Conservation (phyloP, 2,888 invertebrate genomes). For the Lasioglossum villosulum region DNA sequence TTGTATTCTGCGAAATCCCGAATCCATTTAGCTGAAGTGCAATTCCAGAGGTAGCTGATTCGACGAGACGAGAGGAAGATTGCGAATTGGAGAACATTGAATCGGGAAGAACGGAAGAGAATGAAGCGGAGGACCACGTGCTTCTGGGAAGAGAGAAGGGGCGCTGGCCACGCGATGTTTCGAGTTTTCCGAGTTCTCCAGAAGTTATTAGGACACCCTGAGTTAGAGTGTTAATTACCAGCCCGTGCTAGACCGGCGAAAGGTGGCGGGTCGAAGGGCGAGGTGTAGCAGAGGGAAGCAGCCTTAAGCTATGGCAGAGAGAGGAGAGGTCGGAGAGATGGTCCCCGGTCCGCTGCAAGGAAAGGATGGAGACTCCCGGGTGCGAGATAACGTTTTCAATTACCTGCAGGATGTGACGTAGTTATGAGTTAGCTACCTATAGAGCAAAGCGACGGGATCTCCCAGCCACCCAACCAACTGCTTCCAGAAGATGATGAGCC, state of each 20-base stretch:
- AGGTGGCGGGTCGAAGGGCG: slow-evolving; percentile 20
- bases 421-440: slow-evolving; percentile 83
- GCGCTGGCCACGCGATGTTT: slow-evolving; percentile 68
- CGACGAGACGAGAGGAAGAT: not conserved
- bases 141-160: not conserved
- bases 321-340: slow-evolving; percentile 45
- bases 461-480: slow-evolving; percentile 67
- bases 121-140: not conserved
- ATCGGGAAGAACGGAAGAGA: not conserved
- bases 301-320: slow-evolving; percentile 68
- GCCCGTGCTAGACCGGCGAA: slow-evolving; percentile 72
- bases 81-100: not conserved
- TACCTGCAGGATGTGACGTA: slow-evolving; percentile 84
- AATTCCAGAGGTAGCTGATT: not conserved
- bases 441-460: slow-evolving; percentile 56
- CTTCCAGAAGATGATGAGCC: slow-evolving; percentile 79
- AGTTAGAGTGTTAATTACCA: slow-evolving; percentile 82
- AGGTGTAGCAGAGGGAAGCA: slow-evolving; percentile 63
- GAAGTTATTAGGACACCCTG: slow-evolving; percentile 74
- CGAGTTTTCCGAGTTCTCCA: slow-evolving; percentile 81
- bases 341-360: slow-evolving; percentile 65
- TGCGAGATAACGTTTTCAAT: slow-evolving; percentile 84
- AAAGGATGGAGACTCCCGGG: slow-evolving; percentile 80
- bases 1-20: slow-evolving; percentile 55
- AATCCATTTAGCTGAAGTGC: not conserved